phyloP scores from a whole-genome alignment of 53 echinoderm and acorn worm species.

The Astropecten irregularis region DNA sequence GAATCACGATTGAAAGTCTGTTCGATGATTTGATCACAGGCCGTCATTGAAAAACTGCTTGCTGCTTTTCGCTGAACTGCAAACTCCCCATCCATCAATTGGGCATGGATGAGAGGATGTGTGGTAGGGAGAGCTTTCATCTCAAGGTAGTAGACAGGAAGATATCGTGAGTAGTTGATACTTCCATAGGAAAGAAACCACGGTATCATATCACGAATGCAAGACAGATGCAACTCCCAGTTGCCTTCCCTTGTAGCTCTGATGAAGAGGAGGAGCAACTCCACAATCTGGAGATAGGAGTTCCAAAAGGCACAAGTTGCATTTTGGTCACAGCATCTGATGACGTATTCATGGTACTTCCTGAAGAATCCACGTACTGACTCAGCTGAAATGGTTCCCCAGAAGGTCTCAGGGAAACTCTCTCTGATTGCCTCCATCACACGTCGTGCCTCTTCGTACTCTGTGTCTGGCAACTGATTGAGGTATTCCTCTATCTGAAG shows the following conservation, averaged over 20 bases:
- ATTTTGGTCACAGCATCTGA: not conserved
- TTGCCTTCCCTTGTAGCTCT: constrained; percentile 24
- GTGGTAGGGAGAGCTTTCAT: constrained; percentile 50
- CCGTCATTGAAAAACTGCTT: not conserved
- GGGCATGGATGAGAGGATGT: constrained; percentile 52
- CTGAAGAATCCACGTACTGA: not conserved
- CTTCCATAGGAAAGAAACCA: constrained; percentile 68
- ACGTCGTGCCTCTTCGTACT: constrained; percentile 8
- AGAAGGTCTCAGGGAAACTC: constrained; percentile 8
- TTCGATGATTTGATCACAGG: constrained; percentile 20
- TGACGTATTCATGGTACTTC: not conserved
- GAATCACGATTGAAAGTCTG: constrained; percentile 41
- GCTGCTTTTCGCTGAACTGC: constrained; percentile 35
- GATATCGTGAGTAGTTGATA: constrained; percentile 66
- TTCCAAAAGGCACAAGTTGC: constrained; percentile 41
- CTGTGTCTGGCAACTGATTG: not conserved
- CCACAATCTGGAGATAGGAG: constrained; percentile 29
- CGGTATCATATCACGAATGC: constrained; percentile 58
- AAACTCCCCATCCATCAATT: constrained; percentile 35
- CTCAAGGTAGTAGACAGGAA: constrained; percentile 67
- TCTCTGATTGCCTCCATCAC: not conserved
- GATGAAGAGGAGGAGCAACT: constrained; percentile 32
- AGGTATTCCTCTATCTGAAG: constrained; percentile 42
- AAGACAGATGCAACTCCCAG: constrained; percentile 60
- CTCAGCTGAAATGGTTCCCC: not conserved